These are phyloP conservation scores for Cheilosia soror DNA, from an alignment of 2,888 invertebrate genomes.

Conservation along the genomic window DNA sequence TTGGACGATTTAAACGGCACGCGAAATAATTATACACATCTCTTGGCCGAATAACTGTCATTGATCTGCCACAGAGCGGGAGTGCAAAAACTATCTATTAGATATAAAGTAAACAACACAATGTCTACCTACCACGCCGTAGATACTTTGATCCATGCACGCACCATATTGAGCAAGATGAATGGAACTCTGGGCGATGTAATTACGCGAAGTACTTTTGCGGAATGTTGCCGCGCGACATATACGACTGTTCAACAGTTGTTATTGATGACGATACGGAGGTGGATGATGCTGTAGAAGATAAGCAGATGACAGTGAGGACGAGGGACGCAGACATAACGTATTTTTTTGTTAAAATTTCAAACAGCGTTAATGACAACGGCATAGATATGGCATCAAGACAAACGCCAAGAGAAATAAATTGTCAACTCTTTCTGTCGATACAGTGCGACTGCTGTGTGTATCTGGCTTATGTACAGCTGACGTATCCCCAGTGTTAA, in stretches of 20 bases:
- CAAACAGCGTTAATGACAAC: slow-evolving; percentile 20
- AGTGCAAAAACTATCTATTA: slow-evolving; percentile 44
- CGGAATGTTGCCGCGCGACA: slow-evolving; percentile 55
- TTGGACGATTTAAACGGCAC: slow-evolving; percentile 40
- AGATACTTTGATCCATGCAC: slow-evolving; percentile 23
- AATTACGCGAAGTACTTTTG: slow-evolving; percentile 59
- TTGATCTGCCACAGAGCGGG: slow-evolving; percentile 56
- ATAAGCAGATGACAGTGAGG: slow-evolving; percentile 1
- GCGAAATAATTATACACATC: slow-evolving; percentile 41
- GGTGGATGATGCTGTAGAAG: slow-evolving; percentile 8
- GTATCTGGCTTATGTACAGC: slow-evolving; percentile 20
- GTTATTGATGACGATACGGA: slow-evolving; percentile 38
- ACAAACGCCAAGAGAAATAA: slow-evolving; percentile 37
- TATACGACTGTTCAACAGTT: slow-evolving; percentile 33
- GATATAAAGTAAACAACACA: slow-evolving; percentile 33
- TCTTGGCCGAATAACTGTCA: slow-evolving; percentile 60
- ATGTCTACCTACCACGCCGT: slow-evolving; percentile 9
- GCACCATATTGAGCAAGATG: slow-evolving; percentile 53
- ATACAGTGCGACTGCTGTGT: background rate
- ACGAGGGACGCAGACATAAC: slow-evolving; percentile 19
- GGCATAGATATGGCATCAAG: slow-evolving; percentile 23
- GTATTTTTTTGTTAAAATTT: slow-evolving; percentile 37
- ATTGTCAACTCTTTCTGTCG: slow-evolving; percentile 16
- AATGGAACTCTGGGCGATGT: slow-evolving; percentile 50
- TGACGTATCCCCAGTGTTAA: slow-evolving; percentile 42